Evolutionary conservation across 2,113 vertebrate species (phyloP).

Genomic region (Carassius carassius): DNA sequence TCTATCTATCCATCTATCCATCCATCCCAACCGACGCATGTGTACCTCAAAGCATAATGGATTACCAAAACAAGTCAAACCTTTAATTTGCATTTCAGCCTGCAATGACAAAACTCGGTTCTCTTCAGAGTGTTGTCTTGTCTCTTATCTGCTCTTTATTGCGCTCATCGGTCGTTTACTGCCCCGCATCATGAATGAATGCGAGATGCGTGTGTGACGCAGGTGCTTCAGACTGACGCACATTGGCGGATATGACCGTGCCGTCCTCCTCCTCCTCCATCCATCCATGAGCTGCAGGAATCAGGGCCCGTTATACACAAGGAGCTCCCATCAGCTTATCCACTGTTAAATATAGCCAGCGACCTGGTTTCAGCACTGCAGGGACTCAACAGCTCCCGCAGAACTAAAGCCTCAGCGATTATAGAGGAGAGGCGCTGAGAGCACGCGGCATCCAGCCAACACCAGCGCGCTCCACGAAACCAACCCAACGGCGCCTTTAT

Average conservation of each 20-base stretch:
- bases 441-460: slow-evolving; percentile 12
- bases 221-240: slow-evolving; percentile 58
- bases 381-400: slow-evolving; percentile 69
- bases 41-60: background rate
- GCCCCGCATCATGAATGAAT: slow-evolving; percentile 24
- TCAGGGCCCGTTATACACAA: slow-evolving; percentile 61
- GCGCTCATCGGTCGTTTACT: background rate
- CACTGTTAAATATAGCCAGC: slow-evolving; percentile 57
- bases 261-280: slow-evolving; percentile 55
- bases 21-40: background rate
- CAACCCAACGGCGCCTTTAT: no score
- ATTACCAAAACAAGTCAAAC: background rate
- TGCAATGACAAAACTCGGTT: background rate
- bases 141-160: slow-evolving; percentile 1
- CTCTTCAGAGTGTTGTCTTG: background rate
- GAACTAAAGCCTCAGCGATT: background rate
- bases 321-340: slow-evolving; percentile 62
- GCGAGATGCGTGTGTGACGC: slow-evolving; percentile 69
- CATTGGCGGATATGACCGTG: slow-evolving; percentile 55
- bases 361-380: slow-evolving; percentile 79
- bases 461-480: background rate
- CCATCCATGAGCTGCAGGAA: slow-evolving; percentile 58
- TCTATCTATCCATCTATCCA: background rate
- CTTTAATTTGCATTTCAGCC: background rate
- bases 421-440: background rate